Evolutionary conservation across 2,888 invertebrate genomes (phyloP), one percentile per base, ranked within the genome.

Genomic region (Magallana nippona): DNA sequence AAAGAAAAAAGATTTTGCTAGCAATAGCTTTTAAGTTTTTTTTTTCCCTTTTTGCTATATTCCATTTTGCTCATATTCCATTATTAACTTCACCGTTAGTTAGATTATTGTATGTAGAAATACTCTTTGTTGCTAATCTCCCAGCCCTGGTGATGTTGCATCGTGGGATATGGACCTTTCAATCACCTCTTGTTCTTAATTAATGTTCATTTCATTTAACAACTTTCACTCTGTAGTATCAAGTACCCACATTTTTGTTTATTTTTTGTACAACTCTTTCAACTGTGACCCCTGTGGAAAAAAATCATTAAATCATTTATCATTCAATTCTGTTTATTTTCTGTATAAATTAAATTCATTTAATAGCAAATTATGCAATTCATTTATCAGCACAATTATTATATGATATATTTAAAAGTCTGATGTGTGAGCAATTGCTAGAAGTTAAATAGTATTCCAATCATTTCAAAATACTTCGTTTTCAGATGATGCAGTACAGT

Each of bases 81-180:
- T 62, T 10, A 62, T 62, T 62, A 62, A 62, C 62, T 62, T 62
- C 62, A 62, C 62, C 62, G 32, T 8, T 71, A 71, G 71, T 71
- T 71, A 71, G 71, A 44, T 44, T 44, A 44, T 44, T 22, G 27
- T 71, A 15, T 71, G 27, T 71, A 71, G 71, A 27, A 71, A 15
- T 27, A 27, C 27, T 71, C 11, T 71, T 32, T 71, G 13, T 71
- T 32, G 71, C 71, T 71, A 71, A 71, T 71, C 22, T 13, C 32
- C 13, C 32, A 10, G 71, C 15, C 71, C 27, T 71, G 71, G 19
- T 71, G 71, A 15, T 71, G 71, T 71, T 71, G 19, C 22, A 22
- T 71, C 27, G 15, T 71, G 71, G 71, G 2, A 71, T 22, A 15
- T 27, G 10, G 27, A 22, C 13, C 71, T 22, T 71, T 27, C 32